Evolutionary conservation across 2,797 vertebrate genomes (phyloP).

Genomic region (Dipus sagitta): DNA sequence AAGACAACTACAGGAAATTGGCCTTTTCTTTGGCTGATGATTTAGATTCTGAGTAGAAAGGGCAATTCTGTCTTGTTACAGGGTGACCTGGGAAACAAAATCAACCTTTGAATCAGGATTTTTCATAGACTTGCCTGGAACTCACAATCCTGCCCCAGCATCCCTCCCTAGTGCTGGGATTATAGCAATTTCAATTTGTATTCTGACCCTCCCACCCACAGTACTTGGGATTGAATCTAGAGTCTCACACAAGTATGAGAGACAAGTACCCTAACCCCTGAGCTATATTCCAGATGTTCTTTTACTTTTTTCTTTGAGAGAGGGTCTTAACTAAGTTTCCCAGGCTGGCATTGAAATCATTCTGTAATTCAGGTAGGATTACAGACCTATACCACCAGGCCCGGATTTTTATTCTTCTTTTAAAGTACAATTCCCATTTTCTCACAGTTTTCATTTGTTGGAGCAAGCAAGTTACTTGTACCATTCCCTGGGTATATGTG

Average conservation of each 20-base stretch:
- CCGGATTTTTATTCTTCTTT: constrained; percentile 23
- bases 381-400: not conserved
- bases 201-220: no score
- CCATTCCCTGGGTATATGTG: no score
- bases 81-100: not conserved
- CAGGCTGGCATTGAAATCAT: not conserved
- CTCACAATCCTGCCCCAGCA: not conserved
- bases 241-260: not conserved
- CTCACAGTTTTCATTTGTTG: not conserved
- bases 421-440: constrained; percentile 37
- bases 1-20: not conserved
- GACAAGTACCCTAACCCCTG: not conserved
- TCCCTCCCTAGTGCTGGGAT: not conserved
- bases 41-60: constrained; percentile 28
- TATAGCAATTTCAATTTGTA: no score
- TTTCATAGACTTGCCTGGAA: not conserved
- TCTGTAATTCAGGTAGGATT: not conserved
- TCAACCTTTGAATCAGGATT: not conserved
- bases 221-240: no score
- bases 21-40: constrained; percentile 12
- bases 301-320: not conserved
- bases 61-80: not conserved
- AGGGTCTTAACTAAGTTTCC: not conserved
- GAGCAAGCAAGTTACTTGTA: not conserved
- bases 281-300: not conserved